Evolutionary conservation across 2,113 vertebrate genomes (phyloP), one percentile per base, ranked within the genome.

Genomic region (Lates calcarifer): DNA sequence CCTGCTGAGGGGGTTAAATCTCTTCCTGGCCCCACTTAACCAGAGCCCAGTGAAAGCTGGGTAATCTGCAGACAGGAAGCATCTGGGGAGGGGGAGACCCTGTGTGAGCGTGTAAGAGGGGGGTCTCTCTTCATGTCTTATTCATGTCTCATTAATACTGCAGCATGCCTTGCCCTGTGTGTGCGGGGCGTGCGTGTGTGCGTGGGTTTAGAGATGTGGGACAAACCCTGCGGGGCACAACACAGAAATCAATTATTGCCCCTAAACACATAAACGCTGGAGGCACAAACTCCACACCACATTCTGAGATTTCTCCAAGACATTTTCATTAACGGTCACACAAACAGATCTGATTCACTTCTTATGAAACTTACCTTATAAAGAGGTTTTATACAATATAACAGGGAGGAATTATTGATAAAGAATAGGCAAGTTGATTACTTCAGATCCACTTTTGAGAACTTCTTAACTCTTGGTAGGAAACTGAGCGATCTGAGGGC

Each of bases 101-200:
- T 88, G 91, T 91, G 88, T 91, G 91, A 89, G 88, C 35, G 51
- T 92, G 88, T 92, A 85, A 75, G 91, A 86, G 87, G 91, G 93
- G 91, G 92, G 92, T 93, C 91, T 92, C 90, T 89, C 89, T 90
- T 94, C 92, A 94, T 95, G 92, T 94, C 90, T 95, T 94, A 95
- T 95, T 95, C 93, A 95, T 94, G 89, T 90, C 91, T 93, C 92
- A 95, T 94, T 93, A 95, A 95, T 95, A 95, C 87, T 95, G 92
- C 91, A 94, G 92, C 77, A 89, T 81, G 84, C 83, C 82, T 83
- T 49, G 65, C 69, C 81, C 77, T 88, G 89, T 80, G 86, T 84
- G 86, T 86, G 65, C 79, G 64, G 80, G 51, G 66, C 43, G 60
- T 66, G 79, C 47, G 26, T 53, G 63, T 24, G 28, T 62, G 75